Conservation (phyloP, 1,140 invertebrate genomes). For the Branchinecta lindahli region DNA sequence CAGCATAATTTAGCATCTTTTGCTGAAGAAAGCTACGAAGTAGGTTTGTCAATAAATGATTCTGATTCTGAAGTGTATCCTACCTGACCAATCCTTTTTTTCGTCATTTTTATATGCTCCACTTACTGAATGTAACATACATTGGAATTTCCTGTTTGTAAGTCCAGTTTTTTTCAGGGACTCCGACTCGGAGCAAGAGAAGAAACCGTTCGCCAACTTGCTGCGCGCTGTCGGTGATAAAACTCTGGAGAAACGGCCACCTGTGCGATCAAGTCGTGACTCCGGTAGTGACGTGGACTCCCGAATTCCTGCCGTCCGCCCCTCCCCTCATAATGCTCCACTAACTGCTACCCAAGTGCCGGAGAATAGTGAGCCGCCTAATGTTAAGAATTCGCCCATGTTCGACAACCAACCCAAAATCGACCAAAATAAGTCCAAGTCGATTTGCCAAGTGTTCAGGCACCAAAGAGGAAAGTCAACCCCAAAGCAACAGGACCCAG, state of each 20-base stretch:
- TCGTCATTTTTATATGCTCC: too few relatives aligned
- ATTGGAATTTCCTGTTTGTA: too few relatives aligned
- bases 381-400: neutral
- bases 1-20: too few relatives aligned
- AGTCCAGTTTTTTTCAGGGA: neutral
- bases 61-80: too few relatives aligned
- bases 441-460: neutral
- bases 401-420: neutral
- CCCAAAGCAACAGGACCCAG: neutral
- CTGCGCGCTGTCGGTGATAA: neutral
- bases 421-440: neutral
- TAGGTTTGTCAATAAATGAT: too few relatives aligned
- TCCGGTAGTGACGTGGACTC: neutral
- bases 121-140: too few relatives aligned
- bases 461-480: neutral
- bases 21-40: too few relatives aligned
- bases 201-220: neutral
- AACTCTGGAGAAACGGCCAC: neutral
- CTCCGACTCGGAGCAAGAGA: neutral
- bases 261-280: neutral
- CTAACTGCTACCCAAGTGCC: neutral
- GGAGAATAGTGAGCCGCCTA: neutral
- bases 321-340: neutral
- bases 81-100: too few relatives aligned
- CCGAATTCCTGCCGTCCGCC: neutral